phyloP scores from a whole-genome alignment of 64 coral and sea anemone species.

The Montipora foliosa region DNA sequence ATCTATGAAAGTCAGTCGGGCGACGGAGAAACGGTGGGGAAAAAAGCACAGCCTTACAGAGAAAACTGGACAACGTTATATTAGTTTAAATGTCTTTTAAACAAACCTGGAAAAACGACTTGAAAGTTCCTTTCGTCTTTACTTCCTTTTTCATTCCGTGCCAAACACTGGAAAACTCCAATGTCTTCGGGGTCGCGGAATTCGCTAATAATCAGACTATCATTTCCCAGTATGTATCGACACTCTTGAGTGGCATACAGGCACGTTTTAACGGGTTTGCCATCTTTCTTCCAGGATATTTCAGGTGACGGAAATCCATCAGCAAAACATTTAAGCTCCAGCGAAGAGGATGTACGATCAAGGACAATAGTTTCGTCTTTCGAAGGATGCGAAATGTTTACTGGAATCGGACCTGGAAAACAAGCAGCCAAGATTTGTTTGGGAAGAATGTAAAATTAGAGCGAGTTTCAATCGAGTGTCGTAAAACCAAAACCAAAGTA shows the following conservation, averaged over 20 bases:
- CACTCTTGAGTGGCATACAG: too few species aligned
- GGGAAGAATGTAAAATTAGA: too few species aligned
- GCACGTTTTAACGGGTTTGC: neutral
- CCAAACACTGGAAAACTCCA: neutral
- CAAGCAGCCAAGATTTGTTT: too few species aligned
- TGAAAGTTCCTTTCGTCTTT: too few species aligned
- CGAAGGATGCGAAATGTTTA: neutral
- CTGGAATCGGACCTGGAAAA: neutral
- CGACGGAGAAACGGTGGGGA: too few species aligned
- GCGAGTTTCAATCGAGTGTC: too few species aligned
- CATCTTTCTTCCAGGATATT: constrained; percentile 20
- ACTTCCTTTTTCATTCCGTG: neutral
- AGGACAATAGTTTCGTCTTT: neutral
- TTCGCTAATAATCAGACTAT: neutral
- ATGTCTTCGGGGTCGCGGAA: neutral
- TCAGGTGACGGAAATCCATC: neutral
- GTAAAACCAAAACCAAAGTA: too few species aligned
- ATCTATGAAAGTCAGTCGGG: too few species aligned
- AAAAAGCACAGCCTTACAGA: too few species aligned
- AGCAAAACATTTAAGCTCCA: neutral
- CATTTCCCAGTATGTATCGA: too few species aligned
- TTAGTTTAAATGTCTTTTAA: neutral
- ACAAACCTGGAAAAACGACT: neutral
- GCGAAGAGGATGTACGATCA: neutral
- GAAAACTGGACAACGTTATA: too few species aligned